phyloP scores from a whole-genome alignment of 35 echinoderm and acorn worm genomes.

The Acanthaster planci region DNA sequence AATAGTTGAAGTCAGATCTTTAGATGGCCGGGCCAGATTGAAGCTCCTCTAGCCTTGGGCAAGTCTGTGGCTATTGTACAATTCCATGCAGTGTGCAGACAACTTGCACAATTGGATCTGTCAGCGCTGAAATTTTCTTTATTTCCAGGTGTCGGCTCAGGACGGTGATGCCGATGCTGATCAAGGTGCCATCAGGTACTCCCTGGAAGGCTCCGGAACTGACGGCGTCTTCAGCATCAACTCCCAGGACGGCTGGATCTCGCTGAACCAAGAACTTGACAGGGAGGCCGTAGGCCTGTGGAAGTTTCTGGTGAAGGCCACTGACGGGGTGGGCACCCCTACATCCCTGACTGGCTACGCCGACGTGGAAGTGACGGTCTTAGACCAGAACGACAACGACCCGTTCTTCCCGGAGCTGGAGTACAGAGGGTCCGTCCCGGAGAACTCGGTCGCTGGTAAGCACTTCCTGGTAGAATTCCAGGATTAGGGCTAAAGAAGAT shows the following conservation, averaged over 20 bases:
- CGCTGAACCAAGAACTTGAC: conserved; percentile 46
- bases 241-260: conserved; percentile 48
- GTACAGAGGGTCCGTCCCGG: conserved; percentile 66
- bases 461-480: background rate
- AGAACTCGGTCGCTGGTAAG: conserved; percentile 56
- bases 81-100: too few relatives aligned
- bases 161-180: conserved; percentile 58
- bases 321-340: conserved; percentile 56
- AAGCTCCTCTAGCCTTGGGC: too few relatives aligned
- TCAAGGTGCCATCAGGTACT: conserved; percentile 44
- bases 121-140: too few relatives aligned
- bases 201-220: conserved; percentile 52
- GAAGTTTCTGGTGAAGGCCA: conserved; percentile 59
- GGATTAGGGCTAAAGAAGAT: background rate
- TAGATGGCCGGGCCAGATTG: too few relatives aligned
- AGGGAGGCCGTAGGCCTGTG: conserved; percentile 56
- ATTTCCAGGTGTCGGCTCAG: conserved; percentile 59
- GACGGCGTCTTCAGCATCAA: conserved; percentile 64
- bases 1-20: too few relatives aligned
- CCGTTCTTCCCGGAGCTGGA: conserved; percentile 63
- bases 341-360: conserved; percentile 48
- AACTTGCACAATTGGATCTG: too few relatives aligned
- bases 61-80: too few relatives aligned
- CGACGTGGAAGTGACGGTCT: conserved; percentile 41
- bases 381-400: conserved; percentile 73